These are phyloP conservation scores for Calonectris borealis DNA, from an alignment of 2,113 vertebrate genomes.

Conservation along the genomic window DNA sequence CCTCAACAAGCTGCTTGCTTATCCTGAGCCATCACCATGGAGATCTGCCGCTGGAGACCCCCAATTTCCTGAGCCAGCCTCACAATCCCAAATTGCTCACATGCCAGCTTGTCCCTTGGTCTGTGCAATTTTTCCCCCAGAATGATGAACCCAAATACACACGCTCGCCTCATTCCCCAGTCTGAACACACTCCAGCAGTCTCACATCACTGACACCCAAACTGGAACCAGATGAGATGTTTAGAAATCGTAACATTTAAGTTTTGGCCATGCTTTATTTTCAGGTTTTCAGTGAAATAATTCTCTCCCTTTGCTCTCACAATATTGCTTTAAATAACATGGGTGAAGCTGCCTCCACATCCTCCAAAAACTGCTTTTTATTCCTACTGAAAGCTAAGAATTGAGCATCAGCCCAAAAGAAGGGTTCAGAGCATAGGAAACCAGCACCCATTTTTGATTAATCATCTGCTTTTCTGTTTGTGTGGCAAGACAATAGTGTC, in stretches of 20 bases:
- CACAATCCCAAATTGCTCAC: neutral
- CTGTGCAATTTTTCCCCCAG: neutral
- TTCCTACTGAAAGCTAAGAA: neutral
- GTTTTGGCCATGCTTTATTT: neutral
- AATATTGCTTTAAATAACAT: neutral
- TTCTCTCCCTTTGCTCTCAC: neutral
- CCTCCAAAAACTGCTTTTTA: neutral
- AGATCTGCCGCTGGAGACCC: neutral
- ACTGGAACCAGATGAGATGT: neutral
- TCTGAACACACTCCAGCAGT: neutral
- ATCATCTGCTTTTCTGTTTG: neutral
- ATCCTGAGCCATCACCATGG: neutral
- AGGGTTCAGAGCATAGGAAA: neutral
- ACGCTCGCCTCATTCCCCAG: neutral
- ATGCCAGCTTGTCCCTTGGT: neutral
- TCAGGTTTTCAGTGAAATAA: neutral
- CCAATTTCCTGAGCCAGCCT: neutral
- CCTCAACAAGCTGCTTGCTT: neutral
- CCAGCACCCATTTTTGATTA: constrained; percentile 47
- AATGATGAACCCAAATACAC: neutral
- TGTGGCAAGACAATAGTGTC: constrained; percentile 28
- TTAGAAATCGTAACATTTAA: neutral
- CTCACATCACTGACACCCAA: neutral
- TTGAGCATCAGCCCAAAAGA: neutral
- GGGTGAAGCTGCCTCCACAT: neutral